Evolutionary conservation across 2,797 vertebrate species (phyloP).

Genomic region (Ptychadena robeensis): DNA sequence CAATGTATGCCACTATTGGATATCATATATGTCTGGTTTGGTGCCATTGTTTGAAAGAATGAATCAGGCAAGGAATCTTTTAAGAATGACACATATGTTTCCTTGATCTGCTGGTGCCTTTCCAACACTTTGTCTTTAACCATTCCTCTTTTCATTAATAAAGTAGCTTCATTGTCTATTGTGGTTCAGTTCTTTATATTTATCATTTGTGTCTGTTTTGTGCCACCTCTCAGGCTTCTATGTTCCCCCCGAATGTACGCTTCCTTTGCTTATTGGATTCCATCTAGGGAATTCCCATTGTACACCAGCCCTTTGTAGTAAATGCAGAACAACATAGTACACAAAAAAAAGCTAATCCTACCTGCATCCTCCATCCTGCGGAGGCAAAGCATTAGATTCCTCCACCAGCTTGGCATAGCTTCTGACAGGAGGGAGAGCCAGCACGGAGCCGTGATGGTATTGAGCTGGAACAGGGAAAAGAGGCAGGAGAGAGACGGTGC

Average conservation of each 20-base stretch:
- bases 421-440: slow-evolving; percentile 16
- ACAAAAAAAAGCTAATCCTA: background rate
- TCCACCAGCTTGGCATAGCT: slow-evolving; percentile 59
- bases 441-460: slow-evolving; percentile 40
- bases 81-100: background rate
- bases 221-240: background rate
- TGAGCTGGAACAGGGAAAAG: slow-evolving; percentile 22
- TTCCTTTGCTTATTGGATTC: background rate
- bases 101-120: background rate
- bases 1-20: background rate
- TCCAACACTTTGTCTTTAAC: background rate
- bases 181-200: background rate
- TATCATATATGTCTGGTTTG: background rate
- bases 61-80: background rate
- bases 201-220: background rate
- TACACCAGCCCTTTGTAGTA: slow-evolving; percentile 21
- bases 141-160: background rate
- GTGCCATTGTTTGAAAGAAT: background rate
- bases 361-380: slow-evolving; percentile 56
- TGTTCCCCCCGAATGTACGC: background rate
- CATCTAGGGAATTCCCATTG: slow-evolving; percentile 17
- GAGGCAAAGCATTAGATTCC: slow-evolving; percentile 55
- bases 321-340: background rate
- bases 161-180: background rate
- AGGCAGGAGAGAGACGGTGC: background rate